Evolutionary conservation across 1,140 invertebrate species (phyloP), one percentile per base, ranked within the genome.

Genomic region (Armadillidium nasatum): DNA sequence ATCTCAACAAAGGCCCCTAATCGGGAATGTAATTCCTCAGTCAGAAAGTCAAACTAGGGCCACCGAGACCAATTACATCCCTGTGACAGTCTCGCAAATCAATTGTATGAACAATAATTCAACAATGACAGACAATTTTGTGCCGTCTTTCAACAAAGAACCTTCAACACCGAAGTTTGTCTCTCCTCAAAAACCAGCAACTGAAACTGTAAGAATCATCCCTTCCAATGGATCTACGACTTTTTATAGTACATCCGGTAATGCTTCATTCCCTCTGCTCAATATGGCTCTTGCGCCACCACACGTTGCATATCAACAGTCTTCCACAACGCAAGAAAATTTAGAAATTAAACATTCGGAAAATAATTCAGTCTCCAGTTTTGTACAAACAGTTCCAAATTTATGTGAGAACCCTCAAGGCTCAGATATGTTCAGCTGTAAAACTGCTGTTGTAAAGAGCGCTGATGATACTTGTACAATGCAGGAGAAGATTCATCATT

Each of bases 231-330:
- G 50, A 13, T 60, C 50, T 60, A 60, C 50, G 7, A 60, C 50
- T 13, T 60, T 60, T 19, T 60, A 60, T 19, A 60, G 19, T 19
- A 19, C 19, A 13, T 19, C 50, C 19, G 50, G 11, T 60, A 60
- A 60, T 60, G 50, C 50, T 15, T 60, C 50, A 15, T 60, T 60
- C 50, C 50, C 50, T 60, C 50, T 60, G 50, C 50, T 60, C 50
- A 60, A 60, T 19, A 60, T 60, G 50, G 50, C 50, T 7, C 50
- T 60, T 19, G 4, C 50, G 50, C 50, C 50, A 15, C 50, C 50
- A 15, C 50, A 60, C 50, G 19, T 60, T 60, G 50, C 50, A 60
- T 60, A 60, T 60, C 50, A 60, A 60, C 50, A 60, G 50, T 60
- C 50, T 60, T 60, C 50, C 50, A 60, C 50, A 60, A 60, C 50